Evolutionary conservation across 2,797 vertebrate species (phyloP), one percentile per base, ranked within the genome.

Genomic region (Malurus leucopterus): DNA sequence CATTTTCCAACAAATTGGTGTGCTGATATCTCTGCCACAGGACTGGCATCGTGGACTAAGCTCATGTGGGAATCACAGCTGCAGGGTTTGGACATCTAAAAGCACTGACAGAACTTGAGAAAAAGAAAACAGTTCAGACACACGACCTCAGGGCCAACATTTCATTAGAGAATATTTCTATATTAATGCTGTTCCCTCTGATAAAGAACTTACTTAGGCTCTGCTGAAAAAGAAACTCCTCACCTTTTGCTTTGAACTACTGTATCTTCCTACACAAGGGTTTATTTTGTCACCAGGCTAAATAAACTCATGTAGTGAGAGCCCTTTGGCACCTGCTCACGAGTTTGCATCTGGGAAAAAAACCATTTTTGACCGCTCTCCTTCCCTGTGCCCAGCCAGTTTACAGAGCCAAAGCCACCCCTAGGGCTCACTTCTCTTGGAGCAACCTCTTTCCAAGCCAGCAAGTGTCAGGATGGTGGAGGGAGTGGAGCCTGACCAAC

Each of bases 241-340:
- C 76, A 47, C 44, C 64, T 90, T 32, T 55, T 88, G 64, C 74
- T 93, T 91, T 93, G 61, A 93, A 91, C 91, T 89, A 84, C 61
- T 86, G 67, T 67, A 57, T 82, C 91, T 94, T 91, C 69, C 88
- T 88, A 46, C 43, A 46, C 32, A 43, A 21, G 72, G 43, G 34
- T 76, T 93, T 91, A 53, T 91, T 94, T 93, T 94, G 74, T 65
- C 89, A 92, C 21, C 41, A 61, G 71, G 83, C 88, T 92, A 85
- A 83, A 64, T 65, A 84, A 88, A 93, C 62, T 27, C n/a, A 8
- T 68, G 59, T 38, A 53, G 65, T 65, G 85, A 62, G 46, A 80
- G 46, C 24, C 24, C 65, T 89, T 84, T 92, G 91, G 85, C 95
- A 95, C 91, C 91, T 92, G 86, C 58, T 23, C 43, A 32, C 44